Evolutionary conservation across 2,113 vertebrate genomes (phyloP).

Genomic region (Sinocyclocheilus anshuiensis): DNA sequence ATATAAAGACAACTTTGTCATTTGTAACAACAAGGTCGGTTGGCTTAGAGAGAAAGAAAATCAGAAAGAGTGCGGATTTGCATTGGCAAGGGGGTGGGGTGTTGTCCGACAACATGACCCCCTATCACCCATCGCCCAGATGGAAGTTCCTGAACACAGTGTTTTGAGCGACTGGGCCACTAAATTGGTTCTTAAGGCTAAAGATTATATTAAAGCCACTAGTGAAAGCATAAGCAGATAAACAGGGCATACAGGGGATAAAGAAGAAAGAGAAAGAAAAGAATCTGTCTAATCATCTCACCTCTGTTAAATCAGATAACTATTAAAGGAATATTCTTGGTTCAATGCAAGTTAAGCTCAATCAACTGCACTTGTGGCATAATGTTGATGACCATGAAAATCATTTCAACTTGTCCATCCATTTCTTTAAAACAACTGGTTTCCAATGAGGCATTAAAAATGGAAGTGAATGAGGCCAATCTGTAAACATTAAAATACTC

Average conservation of each 20-base stretch:
- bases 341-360: neutral
- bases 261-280: neutral
- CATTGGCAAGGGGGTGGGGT: neutral
- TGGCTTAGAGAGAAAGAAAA: neutral
- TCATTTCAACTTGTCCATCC: neutral
- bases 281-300: conserved; percentile 57
- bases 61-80: neutral
- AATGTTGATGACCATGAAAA: neutral
- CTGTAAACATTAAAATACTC: neutral
- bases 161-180: conserved; percentile 34
- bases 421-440: neutral
- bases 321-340: neutral
- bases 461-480: neutral
- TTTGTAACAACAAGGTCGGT: neutral
- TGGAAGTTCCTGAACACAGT: neutral
- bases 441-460: neutral
- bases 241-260: neutral
- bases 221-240: conserved; percentile 44
- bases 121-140: conserved; percentile 22
- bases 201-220: conserved; percentile 47
- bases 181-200: conserved; percentile 49
- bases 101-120: neutral
- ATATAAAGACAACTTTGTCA: neutral
- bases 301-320: neutral
- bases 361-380: neutral